These are phyloP conservation scores for Drosophila bifasciata DNA, from an alignment of 1,140 invertebrate genomes.

Conservation along the genomic window DNA sequence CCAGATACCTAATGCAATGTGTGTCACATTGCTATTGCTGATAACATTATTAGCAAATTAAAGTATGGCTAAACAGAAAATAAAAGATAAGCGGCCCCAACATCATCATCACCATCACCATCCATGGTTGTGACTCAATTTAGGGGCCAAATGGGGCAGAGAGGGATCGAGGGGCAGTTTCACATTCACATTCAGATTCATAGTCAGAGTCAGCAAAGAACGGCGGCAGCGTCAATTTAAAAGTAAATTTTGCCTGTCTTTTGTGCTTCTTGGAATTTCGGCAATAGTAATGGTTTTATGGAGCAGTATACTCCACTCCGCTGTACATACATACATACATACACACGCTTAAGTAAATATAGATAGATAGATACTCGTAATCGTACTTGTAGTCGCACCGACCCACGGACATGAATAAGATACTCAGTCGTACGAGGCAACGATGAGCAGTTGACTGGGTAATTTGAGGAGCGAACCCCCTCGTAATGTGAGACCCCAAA, in stretches of 20 bases:
- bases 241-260: conserved; percentile 54
- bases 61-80: conserved; percentile 19
- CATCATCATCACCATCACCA: conserved; percentile 4
- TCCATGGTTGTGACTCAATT: conserved; percentile 66
- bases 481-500: conserved; percentile 50
- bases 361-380: no score
- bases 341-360: conserved; percentile 3
- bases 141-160: conserved; percentile 22
- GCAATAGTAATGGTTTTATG: conserved; percentile 76
- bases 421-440: conserved; percentile 39
- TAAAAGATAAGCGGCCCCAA: conserved; percentile 48
- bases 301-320: conserved; percentile 37
- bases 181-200: no score
- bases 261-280: conserved; percentile 67
- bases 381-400: no score
- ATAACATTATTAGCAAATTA: conserved; percentile 54
- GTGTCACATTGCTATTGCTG: conserved; percentile 57
- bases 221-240: conserved; percentile 57
- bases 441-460: conserved; percentile 56
- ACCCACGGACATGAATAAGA: conserved; percentile 38
- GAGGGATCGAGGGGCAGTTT: not conserved
- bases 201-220: no score
- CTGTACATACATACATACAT: conserved; percentile 16
- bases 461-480: conserved; percentile 54
- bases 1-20: conserved; percentile 33